A percentile compares a stretch with the other conserved stretches of the same genome.
Evolutionary conservation across 2,113 vertebrate genomes (phyloP).

Genomic region (Eupsittula cactorum): DNA sequence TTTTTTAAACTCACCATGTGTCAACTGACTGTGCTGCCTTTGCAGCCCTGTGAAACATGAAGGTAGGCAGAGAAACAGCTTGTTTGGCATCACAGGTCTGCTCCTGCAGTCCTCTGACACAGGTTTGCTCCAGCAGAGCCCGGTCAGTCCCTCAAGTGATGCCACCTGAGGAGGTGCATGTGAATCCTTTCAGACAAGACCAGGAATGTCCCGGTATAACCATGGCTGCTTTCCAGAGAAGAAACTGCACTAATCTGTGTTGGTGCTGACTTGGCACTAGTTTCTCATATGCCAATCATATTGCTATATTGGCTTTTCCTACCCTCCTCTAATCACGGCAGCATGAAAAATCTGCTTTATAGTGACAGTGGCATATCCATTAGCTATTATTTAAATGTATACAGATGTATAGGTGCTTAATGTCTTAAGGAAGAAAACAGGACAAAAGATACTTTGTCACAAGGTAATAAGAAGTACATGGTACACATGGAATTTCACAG

Average conservation of each 20-base stretch:
- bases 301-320: background rate
- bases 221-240: background rate
- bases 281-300: background rate
- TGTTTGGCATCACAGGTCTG: background rate
- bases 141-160: background rate
- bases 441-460: background rate
- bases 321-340: background rate
- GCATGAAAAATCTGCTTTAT: background rate
- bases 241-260: background rate
- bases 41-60: background rate
- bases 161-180: rapidly evolving
- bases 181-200: background rate
- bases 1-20: background rate
- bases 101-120: rapidly evolving
- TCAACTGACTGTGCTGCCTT: background rate
- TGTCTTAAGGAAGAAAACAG: background rate
- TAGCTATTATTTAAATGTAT: background rate
- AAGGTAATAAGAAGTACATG: background rate
- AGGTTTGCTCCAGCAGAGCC: background rate
- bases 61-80: background rate
- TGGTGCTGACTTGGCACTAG: background rate
- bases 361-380: background rate
- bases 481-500: background rate
- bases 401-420: background rate
- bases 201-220: background rate